These are phyloP conservation scores for Neuroscelio doddi DNA, from an alignment of 2,888 invertebrate species.

Conservation along the genomic window DNA sequence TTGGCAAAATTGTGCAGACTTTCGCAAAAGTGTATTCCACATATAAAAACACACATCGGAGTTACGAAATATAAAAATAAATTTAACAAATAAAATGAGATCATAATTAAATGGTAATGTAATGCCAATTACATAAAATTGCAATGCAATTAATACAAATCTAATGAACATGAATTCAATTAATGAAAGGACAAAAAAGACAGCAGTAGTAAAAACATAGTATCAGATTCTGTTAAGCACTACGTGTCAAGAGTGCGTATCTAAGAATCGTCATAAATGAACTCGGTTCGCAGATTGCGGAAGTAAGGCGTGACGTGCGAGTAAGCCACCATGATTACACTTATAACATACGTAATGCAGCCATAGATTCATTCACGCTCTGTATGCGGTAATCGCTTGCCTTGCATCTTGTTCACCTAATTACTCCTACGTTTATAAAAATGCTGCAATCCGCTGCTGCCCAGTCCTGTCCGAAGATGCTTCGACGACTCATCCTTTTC, in stretches of 20 bases:
- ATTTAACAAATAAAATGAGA: too few species aligned
- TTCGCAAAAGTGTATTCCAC: too few species aligned
- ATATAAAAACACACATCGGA: too few species aligned
- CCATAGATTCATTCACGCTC: conserved; percentile 69
- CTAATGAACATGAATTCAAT: too few species aligned
- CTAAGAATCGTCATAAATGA: conserved; percentile 32
- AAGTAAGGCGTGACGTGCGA: conserved; percentile 52
- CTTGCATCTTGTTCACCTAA: conserved; percentile 50
- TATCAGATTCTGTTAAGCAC: conserved; percentile 25
- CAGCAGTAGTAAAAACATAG: too few species aligned
- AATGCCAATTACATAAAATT: too few species aligned
- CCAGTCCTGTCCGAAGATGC: conserved; percentile 65
- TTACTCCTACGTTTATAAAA: conserved; percentile 60
- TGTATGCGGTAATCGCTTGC: conserved; percentile 68
- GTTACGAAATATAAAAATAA: too few species aligned
- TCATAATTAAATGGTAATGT: too few species aligned
- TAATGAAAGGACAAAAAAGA: too few species aligned
- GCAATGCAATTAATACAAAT: too few species aligned
- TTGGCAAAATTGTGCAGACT: too few species aligned
- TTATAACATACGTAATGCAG: conserved; percentile 56
- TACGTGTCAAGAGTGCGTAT: conserved; percentile 27
- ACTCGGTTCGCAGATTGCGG: conserved; percentile 46
- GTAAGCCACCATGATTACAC: conserved; percentile 54
- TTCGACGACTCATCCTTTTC: conserved; percentile 58
- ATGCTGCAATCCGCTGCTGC: conserved; percentile 49